Evolutionary conservation across 2,888 invertebrate species (phyloP), one percentile per base, ranked within the genome.

Genomic region (Drosophila trichaetosa): DNA sequence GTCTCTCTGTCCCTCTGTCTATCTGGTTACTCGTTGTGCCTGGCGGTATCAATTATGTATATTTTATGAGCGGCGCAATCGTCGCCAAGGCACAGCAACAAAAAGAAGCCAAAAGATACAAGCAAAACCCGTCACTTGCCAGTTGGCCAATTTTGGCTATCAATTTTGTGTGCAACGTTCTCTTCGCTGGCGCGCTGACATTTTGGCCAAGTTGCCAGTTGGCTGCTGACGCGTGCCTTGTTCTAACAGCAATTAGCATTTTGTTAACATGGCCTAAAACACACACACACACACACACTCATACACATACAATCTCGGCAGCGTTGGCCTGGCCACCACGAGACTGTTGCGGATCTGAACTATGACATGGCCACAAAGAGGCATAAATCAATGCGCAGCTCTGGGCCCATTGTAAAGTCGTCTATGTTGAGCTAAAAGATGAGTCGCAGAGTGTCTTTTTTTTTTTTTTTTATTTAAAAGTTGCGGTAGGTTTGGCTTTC

Each of bases 401-500:
- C 40, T 34, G 65, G 57, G 57, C 67, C 70, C 69, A 87, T 79
- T 84, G 83, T 72, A 61, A 79, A 80, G 59, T 79, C 69, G 61
- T 54, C 69, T 60, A 70, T 52, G 48, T 2, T n/a, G 33, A 18
- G 29, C 58, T 2, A 13, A 51, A 63, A 84, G 83, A 84, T 89
- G 89, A 63, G 78, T 69, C 71, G 59, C 65, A 53, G 63, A 79
- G 61, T 65, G 52, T 61, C 42, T 42, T 29, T n/a, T n/a, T 11
- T n/a, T 34, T 49, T 10, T 18, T 18, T 29, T 46, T n/a, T 3
- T 13, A 40, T 54, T 48, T 53, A 21, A 67, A 68, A 54, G 52
- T 62, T 51, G 42, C 61, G 46, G 65, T 53, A 87, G 90, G 87
- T 82, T 87, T 90, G 89, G 89, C 89, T 87, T 89, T 90, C 90